Percentiles rank a stretch among this genome's conserved stretches.
These are phyloP conservation scores for Elysia crispata DNA, from an alignment of 2,888 invertebrate genomes.

Conservation along the genomic window DNA sequence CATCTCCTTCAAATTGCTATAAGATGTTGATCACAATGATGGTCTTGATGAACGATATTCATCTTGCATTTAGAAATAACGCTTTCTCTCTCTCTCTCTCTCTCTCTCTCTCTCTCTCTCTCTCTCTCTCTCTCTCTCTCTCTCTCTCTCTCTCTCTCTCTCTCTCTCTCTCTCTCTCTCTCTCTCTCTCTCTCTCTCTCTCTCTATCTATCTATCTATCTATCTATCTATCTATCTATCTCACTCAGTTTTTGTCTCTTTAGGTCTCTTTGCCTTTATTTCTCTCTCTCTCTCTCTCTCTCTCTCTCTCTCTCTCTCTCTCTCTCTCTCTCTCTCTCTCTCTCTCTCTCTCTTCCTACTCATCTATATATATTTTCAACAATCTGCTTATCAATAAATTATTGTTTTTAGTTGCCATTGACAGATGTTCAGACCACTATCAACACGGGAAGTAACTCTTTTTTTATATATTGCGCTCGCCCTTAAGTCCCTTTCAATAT, in stretches of 20 bases:
- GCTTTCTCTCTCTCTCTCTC: too few species aligned
- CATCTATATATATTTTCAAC: not conserved
- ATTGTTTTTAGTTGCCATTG: too few species aligned
- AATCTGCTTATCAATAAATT: not conserved
- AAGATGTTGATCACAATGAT: too few species aligned
- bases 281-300: not conserved
- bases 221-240: not conserved
- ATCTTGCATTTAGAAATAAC: too few species aligned
- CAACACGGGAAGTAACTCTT: too few species aligned
- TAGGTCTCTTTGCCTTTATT: not conserved
- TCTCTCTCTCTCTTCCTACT: not conserved
- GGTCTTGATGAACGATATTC: too few species aligned
- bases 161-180: conserved; percentile 12
- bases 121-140: conserved; percentile 10
- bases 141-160: not conserved
- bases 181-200: not conserved
- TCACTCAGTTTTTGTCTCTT: not conserved
- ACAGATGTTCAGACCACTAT: too few species aligned
- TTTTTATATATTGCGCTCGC: not conserved
- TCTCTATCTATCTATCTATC: not conserved
- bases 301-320: not conserved
- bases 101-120: not conserved
- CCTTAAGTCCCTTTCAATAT: not conserved
- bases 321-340: not conserved
- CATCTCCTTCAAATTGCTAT: too few species aligned